A percentile compares a stretch with the other conserved stretches of the same genome.
Evolutionary conservation across 2,113 vertebrate species (phyloP).

Genomic region (Anhinga rufa): DNA sequence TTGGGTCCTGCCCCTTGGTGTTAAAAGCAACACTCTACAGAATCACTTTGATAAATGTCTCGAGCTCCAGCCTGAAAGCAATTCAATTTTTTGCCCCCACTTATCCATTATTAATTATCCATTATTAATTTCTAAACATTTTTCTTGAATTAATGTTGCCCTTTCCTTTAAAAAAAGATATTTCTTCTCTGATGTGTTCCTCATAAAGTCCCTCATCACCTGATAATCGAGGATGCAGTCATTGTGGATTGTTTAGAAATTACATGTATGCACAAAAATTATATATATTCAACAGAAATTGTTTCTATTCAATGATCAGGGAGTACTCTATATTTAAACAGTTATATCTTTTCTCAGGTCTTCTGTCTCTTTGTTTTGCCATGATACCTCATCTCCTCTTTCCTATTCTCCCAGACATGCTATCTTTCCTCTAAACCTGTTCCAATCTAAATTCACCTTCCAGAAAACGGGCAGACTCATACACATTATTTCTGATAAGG

Average conservation of each 20-base stretch:
- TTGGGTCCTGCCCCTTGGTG: neutral
- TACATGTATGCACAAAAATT: neutral
- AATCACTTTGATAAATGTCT: neutral
- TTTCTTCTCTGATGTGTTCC: neutral
- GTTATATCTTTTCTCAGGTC: neutral
- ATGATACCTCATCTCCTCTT: neutral
- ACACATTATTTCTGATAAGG: neutral
- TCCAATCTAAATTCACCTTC: neutral
- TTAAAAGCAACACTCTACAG: neutral
- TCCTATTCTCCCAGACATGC: neutral
- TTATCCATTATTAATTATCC: neutral
- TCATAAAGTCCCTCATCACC: neutral
- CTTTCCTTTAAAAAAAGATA: neutral
- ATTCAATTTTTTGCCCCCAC: neutral
- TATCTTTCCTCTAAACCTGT: neutral
- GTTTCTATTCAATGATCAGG: neutral
- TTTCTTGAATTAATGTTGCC: neutral
- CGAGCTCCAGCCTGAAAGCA: neutral
- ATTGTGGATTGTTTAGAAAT: neutral
- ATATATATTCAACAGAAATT: neutral
- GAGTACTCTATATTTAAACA: neutral
- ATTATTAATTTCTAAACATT: neutral
- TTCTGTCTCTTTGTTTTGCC: neutral
- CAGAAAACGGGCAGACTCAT: neutral
- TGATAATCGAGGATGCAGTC: neutral